A percentile compares a stretch with the other conserved stretches of the same genome.
phyloP scores from a whole-genome alignment of 2,797 vertebrate genomes.

The Natrix natrix region DNA sequence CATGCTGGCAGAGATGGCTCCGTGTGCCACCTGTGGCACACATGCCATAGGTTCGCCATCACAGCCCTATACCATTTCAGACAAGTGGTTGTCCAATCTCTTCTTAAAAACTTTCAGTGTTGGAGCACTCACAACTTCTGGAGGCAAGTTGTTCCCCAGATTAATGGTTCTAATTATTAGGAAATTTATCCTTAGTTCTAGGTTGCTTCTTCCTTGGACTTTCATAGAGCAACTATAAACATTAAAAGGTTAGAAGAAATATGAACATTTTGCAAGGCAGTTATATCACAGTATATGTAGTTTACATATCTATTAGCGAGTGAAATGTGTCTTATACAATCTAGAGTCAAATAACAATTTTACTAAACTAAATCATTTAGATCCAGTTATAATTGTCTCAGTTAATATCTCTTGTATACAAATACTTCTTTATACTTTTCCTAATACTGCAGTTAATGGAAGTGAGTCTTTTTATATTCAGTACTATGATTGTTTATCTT shows the following conservation, averaged over 20 bases:
- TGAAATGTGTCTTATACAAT: neutral
- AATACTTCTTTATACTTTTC: neutral
- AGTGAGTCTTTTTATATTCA: neutral
- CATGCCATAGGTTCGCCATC: too few species aligned
- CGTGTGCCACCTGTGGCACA: too few species aligned
- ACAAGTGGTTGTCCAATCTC: neutral
- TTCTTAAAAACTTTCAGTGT: neutral
- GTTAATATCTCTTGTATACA: neutral
- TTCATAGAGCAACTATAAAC: neutral
- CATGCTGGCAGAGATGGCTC: too few species aligned
- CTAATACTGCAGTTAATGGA: neutral
- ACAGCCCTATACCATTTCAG: neutral
- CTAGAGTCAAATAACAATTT: slow-evolving; percentile 1
- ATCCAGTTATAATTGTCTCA: slow-evolving; percentile 8
- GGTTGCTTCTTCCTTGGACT: neutral
- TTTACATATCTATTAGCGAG: neutral
- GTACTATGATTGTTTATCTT: neutral
- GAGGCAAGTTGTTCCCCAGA: neutral
- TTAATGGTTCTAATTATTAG: neutral
- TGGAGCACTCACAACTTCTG: neutral
- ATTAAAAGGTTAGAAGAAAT: neutral
- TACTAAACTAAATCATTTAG: neutral
- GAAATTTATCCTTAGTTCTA: neutral
- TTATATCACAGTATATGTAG: neutral
- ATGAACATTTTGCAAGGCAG: neutral